These are phyloP conservation scores for Acanthosepion esculentum DNA, from an alignment of 2,888 invertebrate genomes.

Conservation along the genomic window DNA sequence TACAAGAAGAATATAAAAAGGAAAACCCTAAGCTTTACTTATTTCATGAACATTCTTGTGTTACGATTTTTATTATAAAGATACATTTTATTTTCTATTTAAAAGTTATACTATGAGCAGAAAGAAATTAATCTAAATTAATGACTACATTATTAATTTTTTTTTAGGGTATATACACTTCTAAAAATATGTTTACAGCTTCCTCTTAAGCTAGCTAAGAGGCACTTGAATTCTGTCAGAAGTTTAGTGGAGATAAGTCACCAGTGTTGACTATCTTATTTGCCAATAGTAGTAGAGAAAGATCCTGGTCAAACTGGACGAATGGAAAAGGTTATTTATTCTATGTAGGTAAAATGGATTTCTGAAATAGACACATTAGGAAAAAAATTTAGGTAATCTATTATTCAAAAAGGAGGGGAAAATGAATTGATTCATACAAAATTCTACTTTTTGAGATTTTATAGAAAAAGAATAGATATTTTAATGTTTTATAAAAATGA, in stretches of 20 bases:
- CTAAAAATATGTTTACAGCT: neutral
- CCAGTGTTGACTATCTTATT: neutral
- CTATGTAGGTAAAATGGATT: neutral
- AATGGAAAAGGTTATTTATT: neutral
- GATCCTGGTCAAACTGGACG: conserved; percentile 13
- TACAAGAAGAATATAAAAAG: too few relatives aligned
- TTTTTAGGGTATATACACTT: neutral
- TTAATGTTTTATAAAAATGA: neutral
- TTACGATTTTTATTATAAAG: neutral
- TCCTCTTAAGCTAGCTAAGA: conserved; percentile 18
- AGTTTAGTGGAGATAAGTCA: neutral
- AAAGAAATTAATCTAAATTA: neutral
- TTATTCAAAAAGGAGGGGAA: neutral
- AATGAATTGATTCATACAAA: neutral
- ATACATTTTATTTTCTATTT: neutral
- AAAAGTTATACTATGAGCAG: neutral
- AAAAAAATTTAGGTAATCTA: too few relatives aligned
- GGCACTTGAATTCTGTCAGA: neutral
- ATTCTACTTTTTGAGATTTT: too few relatives aligned
- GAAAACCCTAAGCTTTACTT: too few relatives aligned
- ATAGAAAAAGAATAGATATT: neutral
- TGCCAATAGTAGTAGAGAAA: neutral
- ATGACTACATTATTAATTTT: neutral
- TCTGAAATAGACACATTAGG: neutral
- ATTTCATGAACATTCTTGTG: too few relatives aligned